Evolutionary conservation across 2,113 vertebrate species (phyloP).

Genomic region (Amia ocellicauda): DNA sequence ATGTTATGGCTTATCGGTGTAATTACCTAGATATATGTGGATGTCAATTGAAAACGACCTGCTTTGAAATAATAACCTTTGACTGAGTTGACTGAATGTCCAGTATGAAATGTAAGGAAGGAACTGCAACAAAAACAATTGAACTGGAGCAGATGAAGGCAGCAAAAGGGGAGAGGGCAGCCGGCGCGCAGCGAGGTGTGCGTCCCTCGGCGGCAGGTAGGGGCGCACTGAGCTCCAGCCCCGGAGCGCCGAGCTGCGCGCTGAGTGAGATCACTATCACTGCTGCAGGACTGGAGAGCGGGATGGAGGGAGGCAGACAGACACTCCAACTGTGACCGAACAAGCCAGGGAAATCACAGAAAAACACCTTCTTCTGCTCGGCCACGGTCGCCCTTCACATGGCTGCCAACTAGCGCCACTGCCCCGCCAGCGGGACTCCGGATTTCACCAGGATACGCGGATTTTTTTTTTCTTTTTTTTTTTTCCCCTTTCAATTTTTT

Average conservation of each 20-base stretch:
- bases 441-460: conserved; percentile 55
- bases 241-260: conserved; percentile 21
- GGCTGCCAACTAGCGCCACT: conserved; percentile 38
- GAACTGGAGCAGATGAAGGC: too few relatives aligned
- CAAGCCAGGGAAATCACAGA: conserved; percentile 37
- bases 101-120: too few relatives aligned
- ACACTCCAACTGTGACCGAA: conserved; percentile 40
- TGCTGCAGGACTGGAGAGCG: conserved; percentile 60
- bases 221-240: conserved; percentile 55
- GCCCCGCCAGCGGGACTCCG: conserved; percentile 43
- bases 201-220: conserved; percentile 41
- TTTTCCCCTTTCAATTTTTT: too few relatives aligned
- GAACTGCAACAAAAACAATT: too few relatives aligned
- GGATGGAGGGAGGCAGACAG: conserved; percentile 32
- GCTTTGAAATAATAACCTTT: too few relatives aligned
- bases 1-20: too few relatives aligned
- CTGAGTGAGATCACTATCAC: conserved; percentile 67
- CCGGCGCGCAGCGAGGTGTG: neutral
- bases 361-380: conserved; percentile 30
- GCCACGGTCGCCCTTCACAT: conserved; percentile 17
- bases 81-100: too few relatives aligned
- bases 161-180: conserved; percentile 12
- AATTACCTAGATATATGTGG: too few relatives aligned
- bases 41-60: too few relatives aligned
- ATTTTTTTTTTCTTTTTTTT: conserved; percentile 53